Base-by-base conservation (phyloP, 2,797 vertebrate genomes). In the Linurgus olivaceus region DNA sequence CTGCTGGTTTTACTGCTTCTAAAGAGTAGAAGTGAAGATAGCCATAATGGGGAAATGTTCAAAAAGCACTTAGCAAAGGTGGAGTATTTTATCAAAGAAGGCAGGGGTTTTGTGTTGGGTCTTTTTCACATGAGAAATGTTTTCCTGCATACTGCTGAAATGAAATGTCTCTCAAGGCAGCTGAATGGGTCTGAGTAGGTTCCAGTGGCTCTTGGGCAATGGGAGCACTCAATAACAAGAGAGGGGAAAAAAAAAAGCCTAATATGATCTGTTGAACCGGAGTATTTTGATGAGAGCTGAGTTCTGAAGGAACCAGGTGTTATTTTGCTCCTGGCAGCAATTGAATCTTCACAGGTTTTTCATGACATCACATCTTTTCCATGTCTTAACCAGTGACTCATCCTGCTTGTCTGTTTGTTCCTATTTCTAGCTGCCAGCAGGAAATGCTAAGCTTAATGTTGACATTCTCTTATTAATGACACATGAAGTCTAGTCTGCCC, bases 371-470 rank as follows among this genome's bases (percentile, higher is more conserved):
- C 66, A 29, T 96, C 89, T 94, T 96, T 94, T 93, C 81, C 93
- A 59, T 93, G 95, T 95, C 94, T 96, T 97, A 97, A 95, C 86
- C 92, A 95, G 93, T 98, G 97, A 97, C 89, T 98, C 97, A 98
- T 94, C 77, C 92, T 96, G 92, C 73, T 95, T 86, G 96, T 74
- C 88, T 96, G 86, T 95, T 96, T 93, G 90, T 93, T 98, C 97
- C 97, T 98, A 97, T 98, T 98, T 98, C 93, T 97, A 93, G 95
- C 94, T 97, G 87, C 92, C 85, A 94, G 88, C 91, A 96, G 86
- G 94, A 95, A 95, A 93, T 92, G 95, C 86, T 93, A 42, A 94
- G 88, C 95, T 97, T 92, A 86, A 55, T 63, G 61, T 94, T 88
- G 86, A 57, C n/a, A 9, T 95, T 85, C 51, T 92, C 54, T 77